A percentile compares a stretch with the other conserved stretches of the same genome.
phyloP scores from a whole-genome alignment of 1,140 invertebrate genomes.

The Zaprionus nigranus region DNA sequence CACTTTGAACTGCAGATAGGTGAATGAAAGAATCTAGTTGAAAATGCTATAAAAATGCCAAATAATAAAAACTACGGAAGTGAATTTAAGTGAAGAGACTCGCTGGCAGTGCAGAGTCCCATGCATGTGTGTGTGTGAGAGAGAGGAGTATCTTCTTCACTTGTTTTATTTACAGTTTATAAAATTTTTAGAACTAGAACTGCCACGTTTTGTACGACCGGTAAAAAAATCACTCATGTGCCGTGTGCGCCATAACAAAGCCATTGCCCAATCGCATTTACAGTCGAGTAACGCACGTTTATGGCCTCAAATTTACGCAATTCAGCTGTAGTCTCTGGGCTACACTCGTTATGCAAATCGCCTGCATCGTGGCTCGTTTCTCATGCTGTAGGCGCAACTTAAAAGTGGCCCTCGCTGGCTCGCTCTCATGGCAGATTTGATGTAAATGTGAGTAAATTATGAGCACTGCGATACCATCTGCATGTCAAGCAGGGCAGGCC shows the following conservation, averaged over 20 bases:
- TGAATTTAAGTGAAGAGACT: too few species aligned
- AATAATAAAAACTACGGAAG: not conserved
- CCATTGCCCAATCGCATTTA: conserved; percentile 31
- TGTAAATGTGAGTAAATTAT: conserved; percentile 64
- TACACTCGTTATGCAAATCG: conserved; percentile 35
- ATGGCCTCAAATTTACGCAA: conserved; percentile 34
- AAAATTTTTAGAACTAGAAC: not conserved
- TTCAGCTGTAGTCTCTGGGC: conserved; percentile 6
- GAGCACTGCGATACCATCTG: conserved; percentile 47
- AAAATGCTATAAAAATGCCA: not conserved
- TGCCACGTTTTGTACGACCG: conserved; percentile 1
- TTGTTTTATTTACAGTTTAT: not conserved
- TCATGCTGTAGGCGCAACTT: conserved; percentile 5
- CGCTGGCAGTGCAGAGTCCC: too few species aligned
- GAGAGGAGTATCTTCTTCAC: not conserved
- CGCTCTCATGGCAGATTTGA: conserved; percentile 33
- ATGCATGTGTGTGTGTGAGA: too few species aligned
- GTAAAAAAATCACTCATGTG: conserved; percentile 25
- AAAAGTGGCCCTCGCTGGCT: conserved; percentile 21
- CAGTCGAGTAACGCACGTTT: conserved; percentile 28
- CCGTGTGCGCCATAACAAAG: conserved; percentile 20
- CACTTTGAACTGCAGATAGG: not conserved
- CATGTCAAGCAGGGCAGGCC: conserved; percentile 47
- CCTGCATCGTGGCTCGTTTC: conserved; percentile 15
- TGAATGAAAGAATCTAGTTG: not conserved